A percentile compares a stretch with the other conserved stretches of the same genome.
Conservation (phyloP, 1,140 invertebrate genomes). For the Heterodera carotae region DNA sequence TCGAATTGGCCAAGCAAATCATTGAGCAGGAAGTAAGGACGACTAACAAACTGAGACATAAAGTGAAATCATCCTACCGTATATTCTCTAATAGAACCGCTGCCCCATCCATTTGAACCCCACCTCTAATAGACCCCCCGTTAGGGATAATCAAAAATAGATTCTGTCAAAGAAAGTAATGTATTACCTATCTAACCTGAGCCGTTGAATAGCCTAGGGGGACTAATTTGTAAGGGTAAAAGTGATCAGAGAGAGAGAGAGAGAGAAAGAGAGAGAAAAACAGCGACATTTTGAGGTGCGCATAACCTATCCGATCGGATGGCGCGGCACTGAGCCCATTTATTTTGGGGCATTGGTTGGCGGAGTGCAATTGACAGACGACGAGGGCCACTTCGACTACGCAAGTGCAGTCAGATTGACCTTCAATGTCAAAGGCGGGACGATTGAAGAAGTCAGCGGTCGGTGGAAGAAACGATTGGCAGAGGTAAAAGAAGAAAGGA, state of each 20-base stretch:
- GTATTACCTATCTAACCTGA: no score
- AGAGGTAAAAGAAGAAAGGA: slow-evolving; percentile 22
- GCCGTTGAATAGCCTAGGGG: no score
- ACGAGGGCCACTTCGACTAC: slow-evolving; percentile 63
- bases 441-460: slow-evolving; percentile 55
- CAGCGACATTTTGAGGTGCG: slow-evolving; percentile 51
- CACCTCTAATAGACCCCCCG: no score
- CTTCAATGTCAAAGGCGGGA: slow-evolving; percentile 61
- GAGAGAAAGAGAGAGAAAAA: background rate
- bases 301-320: slow-evolving; percentile 65
- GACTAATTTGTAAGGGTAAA: no score
- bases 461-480: slow-evolving; percentile 58
- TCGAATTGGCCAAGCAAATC: slow-evolving; percentile 60
- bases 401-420: slow-evolving; percentile 59
- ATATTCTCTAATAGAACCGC: no score
- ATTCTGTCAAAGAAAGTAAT: no score
- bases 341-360: slow-evolving; percentile 64
- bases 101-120: no score
- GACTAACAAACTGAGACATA: no score
- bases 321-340: slow-evolving; percentile 66
- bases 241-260: background rate
- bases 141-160: no score
- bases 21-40: slow-evolving; percentile 60
- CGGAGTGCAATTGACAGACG: slow-evolving; percentile 59
- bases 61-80: no score